Conservation (phyloP, 92 coral and sea anemone genomes). For the Paragorgia papillata region DNA sequence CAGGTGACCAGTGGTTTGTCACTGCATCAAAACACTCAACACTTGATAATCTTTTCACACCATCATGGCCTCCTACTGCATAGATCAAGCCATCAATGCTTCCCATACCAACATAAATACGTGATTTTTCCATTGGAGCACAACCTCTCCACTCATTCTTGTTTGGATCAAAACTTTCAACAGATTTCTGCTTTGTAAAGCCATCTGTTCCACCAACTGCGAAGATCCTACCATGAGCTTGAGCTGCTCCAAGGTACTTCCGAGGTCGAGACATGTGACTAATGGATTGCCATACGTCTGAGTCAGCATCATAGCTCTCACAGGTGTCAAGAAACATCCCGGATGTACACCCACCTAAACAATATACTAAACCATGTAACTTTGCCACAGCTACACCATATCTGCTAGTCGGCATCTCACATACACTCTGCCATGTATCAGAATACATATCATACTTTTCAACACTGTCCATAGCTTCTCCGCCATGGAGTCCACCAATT, state of each 20-base stretch:
- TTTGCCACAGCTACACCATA: conserved; percentile 88
- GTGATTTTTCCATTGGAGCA: conserved; percentile 71
- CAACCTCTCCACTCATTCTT: conserved; percentile 68
- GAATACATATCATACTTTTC: conserved; percentile 89
- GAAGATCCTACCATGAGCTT: conserved; percentile 81
- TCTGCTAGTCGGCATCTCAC: conserved; percentile 72
- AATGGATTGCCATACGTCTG: conserved; percentile 65
- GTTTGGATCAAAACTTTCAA: conserved; percentile 85
- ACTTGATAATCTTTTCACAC: conserved; percentile 69
- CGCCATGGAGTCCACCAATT: conserved; percentile 82
- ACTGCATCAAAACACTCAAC: conserved; percentile 95
- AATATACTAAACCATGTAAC: conserved; percentile 78
- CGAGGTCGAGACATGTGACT: conserved; percentile 78
- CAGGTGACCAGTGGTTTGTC: conserved; percentile 80
- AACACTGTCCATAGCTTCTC: conserved; percentile 73
- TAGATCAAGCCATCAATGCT: conserved; percentile 82
- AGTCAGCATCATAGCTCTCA: conserved; percentile 75
- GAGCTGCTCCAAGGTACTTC: conserved; percentile 89
- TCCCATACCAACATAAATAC: conserved; percentile 88
- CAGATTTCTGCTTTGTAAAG: conserved; percentile 69
- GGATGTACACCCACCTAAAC: conserved; percentile 85
- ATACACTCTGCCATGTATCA: conserved; percentile 75
- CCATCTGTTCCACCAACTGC: conserved; percentile 90
- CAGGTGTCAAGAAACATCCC: conserved; percentile 71
- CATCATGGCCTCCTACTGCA: conserved; percentile 97